Evolutionary conservation across 2,888 invertebrate genomes (phyloP), one percentile per base, ranked within the genome.

Genomic region (Patella depressa): DNA sequence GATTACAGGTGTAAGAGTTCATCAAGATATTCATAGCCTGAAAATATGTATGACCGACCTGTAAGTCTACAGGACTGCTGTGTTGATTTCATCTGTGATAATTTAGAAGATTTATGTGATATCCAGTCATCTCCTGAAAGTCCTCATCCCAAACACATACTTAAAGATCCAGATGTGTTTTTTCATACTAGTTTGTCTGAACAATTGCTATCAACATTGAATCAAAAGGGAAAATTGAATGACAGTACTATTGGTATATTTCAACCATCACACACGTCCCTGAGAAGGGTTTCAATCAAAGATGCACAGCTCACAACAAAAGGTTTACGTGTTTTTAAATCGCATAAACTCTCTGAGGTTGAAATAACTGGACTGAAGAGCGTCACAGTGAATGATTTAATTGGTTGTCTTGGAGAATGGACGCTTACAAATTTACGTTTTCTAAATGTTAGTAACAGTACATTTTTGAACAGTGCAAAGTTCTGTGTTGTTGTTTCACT

Each of bases 361-460:
- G 94, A 94, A 89, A 94, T 94, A 76, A 93, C 93, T 79, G 93
- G 93, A 80, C 90, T 94, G 81, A 86, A 88, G 75, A 93, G 93
- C 82, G 92, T 93, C 14, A 93, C 94, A 70, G 93, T 94, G 76
- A 94, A 93, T 88, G 94, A 94, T 86, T 92, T 94, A 79, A 94
- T 95, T 84, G 94, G 93, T 79, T 94, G 94, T 89, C 91, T 95
- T 78, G 94, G 94, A 76, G 94, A 94, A 83, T 94, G 94, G 94
- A 94, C 94, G 57, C 88, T 94, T 79, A 92, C 93, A 80, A 94
- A 95, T 90, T 91, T 95, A 77, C 92, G 93, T 71, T 92, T 93
- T 71, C 91, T 94, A 73, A 94, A 94, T 88, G 94, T 95, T 72
- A 93, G 94, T 72, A 93, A 93, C 85, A 94, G 94, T 87, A 93